phyloP scores from a whole-genome alignment of 2,113 vertebrate genomes.

The Larimichthys crocea region DNA sequence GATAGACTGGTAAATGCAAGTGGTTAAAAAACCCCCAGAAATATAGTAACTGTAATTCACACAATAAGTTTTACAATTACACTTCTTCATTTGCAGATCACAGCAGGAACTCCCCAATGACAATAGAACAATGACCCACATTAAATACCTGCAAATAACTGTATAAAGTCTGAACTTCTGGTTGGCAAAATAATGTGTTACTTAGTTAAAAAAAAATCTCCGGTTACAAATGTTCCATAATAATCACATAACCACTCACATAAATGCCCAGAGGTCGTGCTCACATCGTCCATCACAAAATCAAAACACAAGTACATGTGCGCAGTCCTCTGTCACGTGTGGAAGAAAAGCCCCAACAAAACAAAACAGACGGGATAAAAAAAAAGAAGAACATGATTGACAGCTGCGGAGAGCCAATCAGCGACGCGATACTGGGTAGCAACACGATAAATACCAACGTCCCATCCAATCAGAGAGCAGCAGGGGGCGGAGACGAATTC shows the following conservation, averaged over 20 bases:
- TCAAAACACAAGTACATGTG: conserved; percentile 84
- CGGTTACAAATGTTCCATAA: not conserved
- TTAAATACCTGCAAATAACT: too few relatives aligned
- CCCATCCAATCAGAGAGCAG: conserved; percentile 72
- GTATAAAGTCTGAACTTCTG: not conserved
- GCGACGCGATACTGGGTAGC: conserved; percentile 66
- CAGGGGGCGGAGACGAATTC: conserved; percentile 44
- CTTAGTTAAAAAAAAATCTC: too few relatives aligned
- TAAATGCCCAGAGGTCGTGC: not conserved
- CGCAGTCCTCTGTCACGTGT: conserved; percentile 80
- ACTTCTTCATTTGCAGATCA: not conserved
- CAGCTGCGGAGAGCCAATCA: conserved; percentile 67
- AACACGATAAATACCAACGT: conserved; percentile 72
- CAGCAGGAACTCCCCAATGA: not conserved
- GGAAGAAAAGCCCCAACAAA: conserved; percentile 70
- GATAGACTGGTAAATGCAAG: not conserved
- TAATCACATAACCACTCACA: not conserved
- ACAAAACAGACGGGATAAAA: conserved; percentile 62
- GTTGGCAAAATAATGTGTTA: not conserved
- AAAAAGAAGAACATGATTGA: conserved; percentile 59
- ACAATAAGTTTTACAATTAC: not conserved
- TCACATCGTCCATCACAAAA: conserved; percentile 68
- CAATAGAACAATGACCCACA: conserved; percentile 1
- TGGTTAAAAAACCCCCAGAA: not conserved
- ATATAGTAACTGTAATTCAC: not conserved